Percentiles rank a stretch among this genome's conserved stretches.
Conservation (phyloP, 1,140 invertebrate species). For the Harpegnathos saltator region DNA sequence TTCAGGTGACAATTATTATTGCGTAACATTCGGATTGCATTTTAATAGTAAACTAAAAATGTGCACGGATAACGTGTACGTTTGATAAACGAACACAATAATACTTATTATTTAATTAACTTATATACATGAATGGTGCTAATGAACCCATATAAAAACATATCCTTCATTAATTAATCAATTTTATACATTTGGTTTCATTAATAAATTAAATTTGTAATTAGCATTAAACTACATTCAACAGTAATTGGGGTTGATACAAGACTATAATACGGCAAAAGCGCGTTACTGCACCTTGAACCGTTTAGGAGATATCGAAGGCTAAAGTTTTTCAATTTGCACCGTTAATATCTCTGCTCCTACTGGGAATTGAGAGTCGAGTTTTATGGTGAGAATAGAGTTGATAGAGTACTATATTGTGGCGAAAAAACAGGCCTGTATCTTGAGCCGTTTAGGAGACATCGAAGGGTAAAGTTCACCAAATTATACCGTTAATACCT, state of each 20-base stretch:
- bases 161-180: conserved; percentile 31
- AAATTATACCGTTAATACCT: too few relatives aligned
- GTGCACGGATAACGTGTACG: background rate
- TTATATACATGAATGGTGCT: background rate
- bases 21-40: conserved; percentile 9
- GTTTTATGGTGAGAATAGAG: too few relatives aligned
- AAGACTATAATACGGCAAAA: too few relatives aligned
- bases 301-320: too few relatives aligned
- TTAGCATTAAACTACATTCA: conserved; percentile 38
- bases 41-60: conserved; percentile 18
- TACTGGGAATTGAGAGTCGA: too few relatives aligned
- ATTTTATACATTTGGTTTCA: conserved; percentile 33
- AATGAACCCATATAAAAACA: conserved; percentile 15
- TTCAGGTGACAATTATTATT: conserved; percentile 33
- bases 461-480: too few relatives aligned
- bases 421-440: too few relatives aligned
- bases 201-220: conserved; percentile 16
- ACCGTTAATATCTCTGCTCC: too few relatives aligned
- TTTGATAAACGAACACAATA: conserved; percentile 34
- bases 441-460: too few relatives aligned
- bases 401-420: too few relatives aligned
- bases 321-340: too few relatives aligned
- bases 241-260: conserved; percentile 19
- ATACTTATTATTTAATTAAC: conserved; percentile 21
- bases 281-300: too few relatives aligned